Evolutionary conservation across 2,113 vertebrate genomes (phyloP), one percentile per base, ranked within the genome.

Genomic region (Neoarius graeffei): DNA sequence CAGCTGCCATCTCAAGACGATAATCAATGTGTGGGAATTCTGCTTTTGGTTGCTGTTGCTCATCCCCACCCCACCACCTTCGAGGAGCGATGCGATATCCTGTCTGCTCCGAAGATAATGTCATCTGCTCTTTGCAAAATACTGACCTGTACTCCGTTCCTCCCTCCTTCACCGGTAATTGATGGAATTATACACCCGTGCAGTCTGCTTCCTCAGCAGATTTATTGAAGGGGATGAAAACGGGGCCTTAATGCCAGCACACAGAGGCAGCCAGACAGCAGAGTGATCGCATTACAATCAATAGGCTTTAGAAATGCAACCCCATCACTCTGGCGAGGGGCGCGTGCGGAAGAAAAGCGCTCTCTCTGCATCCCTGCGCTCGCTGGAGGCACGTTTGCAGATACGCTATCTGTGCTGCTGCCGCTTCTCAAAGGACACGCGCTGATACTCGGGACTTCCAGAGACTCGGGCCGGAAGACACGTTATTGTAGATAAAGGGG

Each of bases 391-490:
- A 83, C 73, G 80, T 79, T 73, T 81, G 27, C n/a, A 89, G 89
- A 91, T 88, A 91, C 64, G 76, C 73, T 91, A 91, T 91, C 90
- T 86, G 89, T 69, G 69, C 85, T 54, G 81, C 71, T 77, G 69
- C 85, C 42, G 81, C 71, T 77, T 74, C 56, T 89, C 87, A 69
- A 85, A 77, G 74, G 88, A 83, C 79, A 85, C 48, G 87, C 0
- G n/a, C 57, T 77, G 86, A 88, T 86, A 87, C 56, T 3, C 5
- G 20, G 15, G 64, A 25, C 90, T 81, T 66, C 90, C n/a, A 88
- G 83, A 60, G 84, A 67, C 86, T 80, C 56, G 25, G 48, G 74
- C 83, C 62, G 82, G 90, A 90, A 91, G 87, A 81, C 48, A 62
- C 71, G 23, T 81, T 82, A 35, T 50, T 15, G 62, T 17, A 88